These are phyloP conservation scores for Nemurella pictetii DNA, from an alignment of 2,888 invertebrate genomes.

Conservation along the genomic window DNA sequence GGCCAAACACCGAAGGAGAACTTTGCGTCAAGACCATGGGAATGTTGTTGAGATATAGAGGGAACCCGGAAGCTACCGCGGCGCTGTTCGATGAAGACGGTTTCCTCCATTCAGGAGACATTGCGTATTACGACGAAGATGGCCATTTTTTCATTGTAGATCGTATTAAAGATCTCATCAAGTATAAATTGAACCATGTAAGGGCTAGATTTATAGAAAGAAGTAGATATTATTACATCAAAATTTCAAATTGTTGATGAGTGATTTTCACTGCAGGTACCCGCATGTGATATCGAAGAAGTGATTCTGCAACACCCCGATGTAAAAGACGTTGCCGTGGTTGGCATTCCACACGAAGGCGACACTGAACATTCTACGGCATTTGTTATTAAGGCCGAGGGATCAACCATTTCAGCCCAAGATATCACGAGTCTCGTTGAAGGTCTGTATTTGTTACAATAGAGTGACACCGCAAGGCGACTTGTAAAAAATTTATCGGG, in stretches of 20 bases:
- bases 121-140: slow-evolving; percentile 52
- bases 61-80: slow-evolving; percentile 26
- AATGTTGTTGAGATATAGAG: slow-evolving; percentile 20
- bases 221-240: no score
- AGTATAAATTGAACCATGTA: slow-evolving; percentile 49
- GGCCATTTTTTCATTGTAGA: slow-evolving; percentile 53
- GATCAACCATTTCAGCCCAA: not conserved
- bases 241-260: no score
- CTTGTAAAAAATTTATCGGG: no score
- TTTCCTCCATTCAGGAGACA: slow-evolving; percentile 48
- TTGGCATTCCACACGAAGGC: not conserved
- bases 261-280: not conserved
- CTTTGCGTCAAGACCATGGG: not conserved
- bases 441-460: no score
- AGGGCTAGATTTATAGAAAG: no score
- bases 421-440: not conserved
- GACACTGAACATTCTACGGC: slow-evolving; percentile 6
- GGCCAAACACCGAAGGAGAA: not conserved
- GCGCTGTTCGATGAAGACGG: slow-evolving; percentile 30
- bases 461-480: no score
- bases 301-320: not conserved
- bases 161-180: slow-evolving; percentile 56
- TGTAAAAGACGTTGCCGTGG: not conserved
- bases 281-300: slow-evolving; percentile 3
- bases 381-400: not conserved